A percentile compares a stretch with the other conserved stretches of the same genome.
These are phyloP conservation scores for Drosophila neotestacea DNA, from an alignment of 2,888 invertebrate genomes.

Conservation along the genomic window DNA sequence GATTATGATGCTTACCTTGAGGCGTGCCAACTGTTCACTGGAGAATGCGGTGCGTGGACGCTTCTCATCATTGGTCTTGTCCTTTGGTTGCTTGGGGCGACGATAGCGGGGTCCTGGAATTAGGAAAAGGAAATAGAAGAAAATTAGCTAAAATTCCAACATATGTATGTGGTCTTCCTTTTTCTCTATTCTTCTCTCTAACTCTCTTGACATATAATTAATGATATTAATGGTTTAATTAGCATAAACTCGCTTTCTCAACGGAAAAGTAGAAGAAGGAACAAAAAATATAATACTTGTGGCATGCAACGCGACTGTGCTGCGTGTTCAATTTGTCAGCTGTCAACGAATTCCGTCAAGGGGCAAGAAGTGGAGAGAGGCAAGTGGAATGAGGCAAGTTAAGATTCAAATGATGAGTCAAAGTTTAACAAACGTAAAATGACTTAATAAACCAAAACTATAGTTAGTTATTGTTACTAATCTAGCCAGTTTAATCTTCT, in stretches of 20 bases:
- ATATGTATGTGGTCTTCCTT: neutral
- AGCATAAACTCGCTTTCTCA: conserved; percentile 62
- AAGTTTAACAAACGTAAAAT: conserved; percentile 29
- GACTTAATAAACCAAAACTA: conserved; percentile 39
- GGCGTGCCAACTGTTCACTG: conserved; percentile 94
- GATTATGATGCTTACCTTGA: conserved; percentile 88
- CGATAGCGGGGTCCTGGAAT: conserved; percentile 85
- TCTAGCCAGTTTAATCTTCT: neutral
- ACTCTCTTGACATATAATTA: conserved; percentile 42
- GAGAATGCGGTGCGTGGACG: conserved; percentile 98
- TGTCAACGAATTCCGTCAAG: conserved; percentile 66
- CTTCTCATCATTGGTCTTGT: conserved; percentile 91
- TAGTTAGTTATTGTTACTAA: conserved; percentile 26
- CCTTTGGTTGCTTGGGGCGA: conserved; percentile 85
- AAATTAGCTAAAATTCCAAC: conserved; percentile 24
- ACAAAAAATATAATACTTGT: conserved; percentile 39
- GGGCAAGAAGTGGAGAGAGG: neutral
- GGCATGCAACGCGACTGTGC: conserved; percentile 42
- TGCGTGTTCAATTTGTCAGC: conserved; percentile 78
- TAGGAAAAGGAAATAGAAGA: neutral
- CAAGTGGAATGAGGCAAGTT: neutral
- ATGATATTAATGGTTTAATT: conserved; percentile 79
- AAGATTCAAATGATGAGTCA: conserved; percentile 43
- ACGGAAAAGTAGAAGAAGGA: neutral
- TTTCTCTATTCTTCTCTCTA: neutral